phyloP scores from a whole-genome alignment of 2,113 vertebrate species.

The Rhadina sibilatrix region DNA sequence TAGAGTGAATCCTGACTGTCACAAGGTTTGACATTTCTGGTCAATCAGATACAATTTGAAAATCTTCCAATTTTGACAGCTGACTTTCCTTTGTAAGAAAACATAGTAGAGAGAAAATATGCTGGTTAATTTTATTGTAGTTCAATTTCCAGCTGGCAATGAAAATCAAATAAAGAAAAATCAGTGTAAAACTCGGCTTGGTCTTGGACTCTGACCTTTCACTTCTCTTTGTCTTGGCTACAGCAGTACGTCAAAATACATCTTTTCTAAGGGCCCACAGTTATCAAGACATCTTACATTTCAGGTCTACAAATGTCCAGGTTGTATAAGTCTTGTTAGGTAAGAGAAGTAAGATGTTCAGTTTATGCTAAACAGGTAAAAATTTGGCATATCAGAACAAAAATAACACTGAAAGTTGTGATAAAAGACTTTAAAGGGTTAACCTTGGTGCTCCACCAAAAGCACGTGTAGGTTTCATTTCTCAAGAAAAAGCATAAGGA shows the following conservation, averaged over 20 bases:
- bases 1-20: neutral
- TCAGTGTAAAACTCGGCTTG: neutral
- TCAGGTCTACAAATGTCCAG: neutral
- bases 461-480: neutral
- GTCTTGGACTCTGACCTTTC: neutral
- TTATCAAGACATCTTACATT: neutral
- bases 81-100: neutral
- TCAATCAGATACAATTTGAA: neutral
- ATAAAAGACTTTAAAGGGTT: neutral
- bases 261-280: neutral
- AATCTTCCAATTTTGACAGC: neutral
- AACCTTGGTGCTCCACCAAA: neutral
- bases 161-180: neutral
- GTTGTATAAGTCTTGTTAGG: neutral
- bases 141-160: neutral
- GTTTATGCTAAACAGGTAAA: neutral
- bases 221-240: neutral
- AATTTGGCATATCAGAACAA: neutral
- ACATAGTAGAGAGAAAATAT: neutral
- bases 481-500: neutral
- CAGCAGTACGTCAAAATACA: neutral
- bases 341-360: neutral
- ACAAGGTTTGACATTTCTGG: neutral
- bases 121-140: neutral
- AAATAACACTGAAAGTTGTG: neutral